phyloP scores from a whole-genome alignment of 1,140 invertebrate species.

The Papilio polyxenes region DNA sequence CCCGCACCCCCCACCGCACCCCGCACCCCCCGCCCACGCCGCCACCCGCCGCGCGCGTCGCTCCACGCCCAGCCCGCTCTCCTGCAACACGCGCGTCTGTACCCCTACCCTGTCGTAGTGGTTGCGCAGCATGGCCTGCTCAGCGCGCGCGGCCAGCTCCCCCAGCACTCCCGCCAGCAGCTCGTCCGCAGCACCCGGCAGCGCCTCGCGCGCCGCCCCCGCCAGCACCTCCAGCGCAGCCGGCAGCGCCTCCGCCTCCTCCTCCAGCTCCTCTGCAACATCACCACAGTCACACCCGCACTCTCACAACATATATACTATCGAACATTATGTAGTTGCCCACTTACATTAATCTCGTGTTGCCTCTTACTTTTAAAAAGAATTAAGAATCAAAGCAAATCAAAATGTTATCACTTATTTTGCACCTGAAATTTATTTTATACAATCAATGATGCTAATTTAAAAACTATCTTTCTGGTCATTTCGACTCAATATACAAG shows the following conservation, averaged over 20 bases:
- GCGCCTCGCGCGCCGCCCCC: constrained; percentile 47
- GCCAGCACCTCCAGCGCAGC: constrained; percentile 58
- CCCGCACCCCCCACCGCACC: constrained; percentile 89
- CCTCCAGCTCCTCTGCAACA: constrained; percentile 56
- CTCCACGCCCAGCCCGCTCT: constrained; percentile 93
- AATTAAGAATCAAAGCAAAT: too few species aligned
- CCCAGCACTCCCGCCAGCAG: constrained; percentile 81
- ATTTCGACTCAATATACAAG: too few species aligned
- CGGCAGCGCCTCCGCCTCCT: constrained; percentile 62
- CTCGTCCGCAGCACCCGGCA: constrained; percentile 55
- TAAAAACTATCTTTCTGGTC: too few species aligned
- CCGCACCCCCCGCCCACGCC: constrained; percentile 84
- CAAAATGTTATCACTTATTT: too few species aligned
- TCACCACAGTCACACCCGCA: too few species aligned
- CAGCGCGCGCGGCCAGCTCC: constrained; percentile 55
- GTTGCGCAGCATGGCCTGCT: constrained; percentile 50
- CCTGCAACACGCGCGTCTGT: too few species aligned
- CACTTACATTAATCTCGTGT: too few species aligned
- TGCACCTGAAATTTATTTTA: too few species aligned
- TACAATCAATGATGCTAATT: too few species aligned
- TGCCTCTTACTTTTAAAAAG: too few species aligned
- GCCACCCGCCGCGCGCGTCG: constrained; percentile 90
- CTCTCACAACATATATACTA: too few species aligned
- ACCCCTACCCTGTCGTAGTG: constrained; percentile 45
- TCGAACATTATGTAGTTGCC: too few species aligned